Evolutionary conservation across 2,797 vertebrate genomes (phyloP).

Genomic region (Alouatta caraya): DNA sequence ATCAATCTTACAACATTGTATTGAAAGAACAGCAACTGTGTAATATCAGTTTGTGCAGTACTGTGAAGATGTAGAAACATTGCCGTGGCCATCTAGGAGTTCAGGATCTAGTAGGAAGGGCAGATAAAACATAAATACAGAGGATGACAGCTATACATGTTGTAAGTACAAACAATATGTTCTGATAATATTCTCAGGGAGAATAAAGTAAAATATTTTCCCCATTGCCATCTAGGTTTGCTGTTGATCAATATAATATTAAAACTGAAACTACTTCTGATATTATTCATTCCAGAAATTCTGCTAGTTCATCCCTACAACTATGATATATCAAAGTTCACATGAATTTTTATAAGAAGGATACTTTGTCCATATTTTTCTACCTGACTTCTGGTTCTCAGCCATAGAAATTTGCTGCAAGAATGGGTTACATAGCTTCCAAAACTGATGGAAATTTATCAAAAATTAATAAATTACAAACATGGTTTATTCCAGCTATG

Average conservation of each 20-base stretch:
- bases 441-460: background rate
- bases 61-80: background rate
- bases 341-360: background rate
- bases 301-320: background rate
- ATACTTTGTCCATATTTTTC: background rate
- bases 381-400: background rate
- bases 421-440: background rate
- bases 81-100: background rate
- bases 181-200: background rate
- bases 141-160: background rate
- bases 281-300: background rate
- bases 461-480: constrained; percentile 28
- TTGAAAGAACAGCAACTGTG: background rate
- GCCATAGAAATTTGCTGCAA: background rate
- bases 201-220: background rate
- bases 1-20: background rate
- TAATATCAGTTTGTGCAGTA: background rate
- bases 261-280: background rate
- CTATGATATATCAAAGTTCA: background rate
- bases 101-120: background rate
- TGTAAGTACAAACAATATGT: background rate
- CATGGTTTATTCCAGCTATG: background rate
- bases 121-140: background rate
- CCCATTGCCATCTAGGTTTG: background rate
- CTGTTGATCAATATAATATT: background rate